These are phyloP conservation scores for Quadroppia sp. DNA, from an alignment of 2,888 invertebrate species.

Conservation along the genomic window DNA sequence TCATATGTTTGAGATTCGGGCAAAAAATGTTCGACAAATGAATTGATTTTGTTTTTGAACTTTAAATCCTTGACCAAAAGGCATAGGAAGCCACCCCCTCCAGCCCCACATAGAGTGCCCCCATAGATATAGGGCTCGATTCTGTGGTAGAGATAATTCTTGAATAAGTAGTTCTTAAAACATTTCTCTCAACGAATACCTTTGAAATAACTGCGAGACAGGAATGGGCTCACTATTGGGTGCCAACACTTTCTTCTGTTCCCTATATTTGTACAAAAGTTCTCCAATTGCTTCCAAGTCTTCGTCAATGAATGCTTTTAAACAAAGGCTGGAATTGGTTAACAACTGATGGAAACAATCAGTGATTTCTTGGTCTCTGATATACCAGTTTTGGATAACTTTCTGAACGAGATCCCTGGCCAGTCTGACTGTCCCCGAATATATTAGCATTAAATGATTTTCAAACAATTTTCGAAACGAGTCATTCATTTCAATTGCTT, in stretches of 20 bases:
- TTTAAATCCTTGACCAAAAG: slow-evolving; percentile 43
- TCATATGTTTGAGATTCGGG: neutral
- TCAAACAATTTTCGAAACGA: slow-evolving; percentile 52
- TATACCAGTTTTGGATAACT: slow-evolving; percentile 56
- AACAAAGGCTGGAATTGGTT: slow-evolving; percentile 48
- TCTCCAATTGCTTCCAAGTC: slow-evolving; percentile 51
- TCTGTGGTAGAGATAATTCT: no score
- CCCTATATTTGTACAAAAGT: slow-evolving; percentile 53
- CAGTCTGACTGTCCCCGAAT: slow-evolving; percentile 56
- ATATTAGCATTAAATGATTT: slow-evolving; percentile 55
- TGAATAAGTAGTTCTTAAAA: no score
- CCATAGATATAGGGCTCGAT: slow-evolving; percentile 43
- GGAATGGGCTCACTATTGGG: slow-evolving; percentile 54
- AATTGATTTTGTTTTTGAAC: neutral
- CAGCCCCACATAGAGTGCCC: slow-evolving; percentile 47
- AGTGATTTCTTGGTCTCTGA: slow-evolving; percentile 53
- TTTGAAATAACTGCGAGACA: slow-evolving; percentile 48
- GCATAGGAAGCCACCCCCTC: slow-evolving; percentile 48
- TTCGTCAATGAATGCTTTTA: slow-evolving; percentile 49
- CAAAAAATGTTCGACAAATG: neutral
- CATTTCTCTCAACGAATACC: neutral
- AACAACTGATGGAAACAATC: slow-evolving; percentile 52
- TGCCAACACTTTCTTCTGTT: slow-evolving; percentile 54
- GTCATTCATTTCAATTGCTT: slow-evolving; percentile 50
- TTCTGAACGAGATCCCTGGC: slow-evolving; percentile 59